These are phyloP conservation scores for Phalloptychus januarius DNA, from an alignment of 2,797 vertebrate genomes.

Conservation along the genomic window DNA sequence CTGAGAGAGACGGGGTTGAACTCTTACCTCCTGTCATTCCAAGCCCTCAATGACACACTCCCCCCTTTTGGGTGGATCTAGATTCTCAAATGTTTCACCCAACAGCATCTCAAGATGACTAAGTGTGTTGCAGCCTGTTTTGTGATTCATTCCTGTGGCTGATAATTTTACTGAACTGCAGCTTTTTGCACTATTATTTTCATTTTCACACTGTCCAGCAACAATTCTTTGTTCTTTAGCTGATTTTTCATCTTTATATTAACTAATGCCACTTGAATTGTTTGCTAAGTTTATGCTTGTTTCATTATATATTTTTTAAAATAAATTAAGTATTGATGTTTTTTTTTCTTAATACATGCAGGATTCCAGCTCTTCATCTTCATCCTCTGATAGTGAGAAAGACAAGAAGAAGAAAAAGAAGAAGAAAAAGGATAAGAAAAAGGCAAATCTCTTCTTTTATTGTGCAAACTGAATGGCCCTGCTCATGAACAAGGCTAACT, in stretches of 20 bases:
- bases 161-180: background rate
- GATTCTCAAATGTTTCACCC: background rate
- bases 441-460: background rate
- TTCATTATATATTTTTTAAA: slow-evolving; percentile 13
- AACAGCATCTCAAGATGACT: background rate
- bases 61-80: background rate
- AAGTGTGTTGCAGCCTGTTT: background rate
- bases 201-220: background rate
- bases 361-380: slow-evolving; percentile 53
- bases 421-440: slow-evolving; percentile 45
- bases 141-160: background rate
- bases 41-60: background rate
- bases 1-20: too few species aligned
- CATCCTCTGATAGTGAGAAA: slow-evolving; percentile 59
- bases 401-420: slow-evolving; percentile 57
- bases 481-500: background rate
- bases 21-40: too few species aligned
- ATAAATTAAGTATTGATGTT: slow-evolving; percentile 30
- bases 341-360: background rate
- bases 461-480: background rate
- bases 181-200: background rate
- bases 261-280: background rate
- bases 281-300: background rate
- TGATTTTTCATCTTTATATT: background rate
- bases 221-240: background rate